Conservation (phyloP, 2,888 invertebrate species). For the Erebia ligea region DNA sequence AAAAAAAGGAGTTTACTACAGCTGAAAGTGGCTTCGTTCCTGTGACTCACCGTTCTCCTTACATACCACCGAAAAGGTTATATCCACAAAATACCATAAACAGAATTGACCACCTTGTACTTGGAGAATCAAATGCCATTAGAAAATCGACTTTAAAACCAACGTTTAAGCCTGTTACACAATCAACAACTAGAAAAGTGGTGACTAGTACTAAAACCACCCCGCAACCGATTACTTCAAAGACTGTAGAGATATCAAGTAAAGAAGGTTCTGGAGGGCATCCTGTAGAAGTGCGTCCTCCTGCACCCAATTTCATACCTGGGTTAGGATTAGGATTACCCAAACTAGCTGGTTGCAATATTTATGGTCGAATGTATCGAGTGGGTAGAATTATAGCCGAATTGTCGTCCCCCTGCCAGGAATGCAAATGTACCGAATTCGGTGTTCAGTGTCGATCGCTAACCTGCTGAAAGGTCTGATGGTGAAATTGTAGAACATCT, state of each 20-base stretch:
- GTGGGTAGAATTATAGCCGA: slow-evolving; percentile 92
- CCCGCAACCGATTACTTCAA: slow-evolving; percentile 44
- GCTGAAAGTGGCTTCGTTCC: slow-evolving; percentile 57
- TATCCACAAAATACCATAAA: slow-evolving; percentile 58
- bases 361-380: slow-evolving; percentile 94
- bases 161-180: slow-evolving; percentile 41
- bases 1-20: slow-evolving; percentile 40
- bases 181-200: slow-evolving; percentile 40
- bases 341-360: slow-evolving; percentile 94
- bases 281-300: slow-evolving; percentile 50
- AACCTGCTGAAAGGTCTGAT: slow-evolving; percentile 69
- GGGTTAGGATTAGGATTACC: slow-evolving; percentile 81
- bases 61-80: slow-evolving; percentile 54
- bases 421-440: slow-evolving; percentile 93
- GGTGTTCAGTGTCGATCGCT: slow-evolving; percentile 92
- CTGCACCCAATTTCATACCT: slow-evolving; percentile 41
- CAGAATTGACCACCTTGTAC: slow-evolving; percentile 72
- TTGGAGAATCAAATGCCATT: slow-evolving; percentile 73
- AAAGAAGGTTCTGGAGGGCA: slow-evolving; percentile 44
- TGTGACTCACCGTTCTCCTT: slow-evolving; percentile 54
- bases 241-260: slow-evolving; percentile 45
- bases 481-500: slow-evolving; percentile 1
- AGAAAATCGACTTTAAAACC: slow-evolving; percentile 58
- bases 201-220: slow-evolving; percentile 40
- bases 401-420: slow-evolving; percentile 90